These are phyloP conservation scores for Myrmecobius fasciatus DNA, from an alignment of 2,113 vertebrate genomes.

Conservation along the genomic window DNA sequence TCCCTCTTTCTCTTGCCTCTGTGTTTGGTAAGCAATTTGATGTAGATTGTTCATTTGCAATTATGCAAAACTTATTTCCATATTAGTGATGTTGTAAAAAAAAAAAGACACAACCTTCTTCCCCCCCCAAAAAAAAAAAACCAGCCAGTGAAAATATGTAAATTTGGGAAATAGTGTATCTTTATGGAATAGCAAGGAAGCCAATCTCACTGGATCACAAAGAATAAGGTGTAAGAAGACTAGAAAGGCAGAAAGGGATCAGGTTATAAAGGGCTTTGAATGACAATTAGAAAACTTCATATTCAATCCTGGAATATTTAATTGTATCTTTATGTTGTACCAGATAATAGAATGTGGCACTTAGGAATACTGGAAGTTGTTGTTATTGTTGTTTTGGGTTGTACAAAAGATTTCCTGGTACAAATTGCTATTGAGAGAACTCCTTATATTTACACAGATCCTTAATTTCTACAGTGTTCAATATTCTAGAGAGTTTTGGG, in stretches of 20 bases:
- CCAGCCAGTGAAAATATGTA: background rate
- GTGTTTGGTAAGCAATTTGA: background rate
- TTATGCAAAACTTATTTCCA: background rate
- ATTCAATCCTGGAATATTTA: background rate
- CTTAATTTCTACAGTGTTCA: background rate
- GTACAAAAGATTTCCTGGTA: background rate
- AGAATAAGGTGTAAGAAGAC: background rate
- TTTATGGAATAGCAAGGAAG: background rate
- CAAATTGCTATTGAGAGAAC: background rate
- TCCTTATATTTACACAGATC: background rate
- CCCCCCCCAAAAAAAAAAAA: background rate
- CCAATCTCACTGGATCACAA: background rate
- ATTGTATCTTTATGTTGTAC: background rate
- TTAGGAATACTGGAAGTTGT: background rate
- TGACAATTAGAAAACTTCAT: background rate
- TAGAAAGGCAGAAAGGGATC: background rate
- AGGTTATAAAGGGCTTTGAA: background rate
- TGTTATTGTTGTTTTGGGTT: background rate
- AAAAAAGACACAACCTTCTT: background rate
- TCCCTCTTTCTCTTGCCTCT: too few species aligned
- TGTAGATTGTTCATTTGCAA: background rate
- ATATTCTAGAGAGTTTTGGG: background rate
- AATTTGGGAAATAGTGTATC: background rate
- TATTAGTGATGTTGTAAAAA: background rate
- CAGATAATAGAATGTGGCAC: background rate